Conservation (phyloP, 2,113 vertebrate genomes). For the Malurus alboscapulatus region DNA sequence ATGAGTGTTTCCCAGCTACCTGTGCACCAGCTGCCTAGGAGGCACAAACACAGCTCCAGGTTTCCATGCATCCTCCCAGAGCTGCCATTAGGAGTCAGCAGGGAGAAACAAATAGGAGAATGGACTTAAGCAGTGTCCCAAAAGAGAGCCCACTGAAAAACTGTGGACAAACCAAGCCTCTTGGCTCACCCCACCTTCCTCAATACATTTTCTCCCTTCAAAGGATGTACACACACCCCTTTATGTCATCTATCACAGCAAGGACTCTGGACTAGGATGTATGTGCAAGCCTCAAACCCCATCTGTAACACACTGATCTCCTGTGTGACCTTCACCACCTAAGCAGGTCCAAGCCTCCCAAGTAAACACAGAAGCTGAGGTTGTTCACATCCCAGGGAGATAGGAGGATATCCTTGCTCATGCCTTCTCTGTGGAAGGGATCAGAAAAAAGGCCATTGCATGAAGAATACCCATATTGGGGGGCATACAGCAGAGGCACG, state of each 20-base stretch:
- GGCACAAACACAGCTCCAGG: neutral
- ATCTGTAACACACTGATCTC: neutral
- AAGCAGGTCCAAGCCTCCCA: neutral
- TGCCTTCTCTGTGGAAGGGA: neutral
- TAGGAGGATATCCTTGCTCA: neutral
- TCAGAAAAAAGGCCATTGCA: neutral
- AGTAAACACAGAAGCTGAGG: neutral
- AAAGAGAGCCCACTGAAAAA: neutral
- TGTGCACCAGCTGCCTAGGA: neutral
- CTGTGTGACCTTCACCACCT: neutral
- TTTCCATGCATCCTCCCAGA: neutral
- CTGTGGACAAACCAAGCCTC: neutral
- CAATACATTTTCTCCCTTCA: neutral
- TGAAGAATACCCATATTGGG: neutral
- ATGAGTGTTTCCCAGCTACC: neutral
- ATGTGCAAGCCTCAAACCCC: neutral
- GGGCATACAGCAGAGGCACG: neutral
- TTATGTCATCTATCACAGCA: neutral
- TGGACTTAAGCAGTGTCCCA: neutral
- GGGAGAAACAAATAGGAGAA: neutral
- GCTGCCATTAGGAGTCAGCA: neutral
- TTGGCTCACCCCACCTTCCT: neutral
- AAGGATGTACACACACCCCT: accelerated
- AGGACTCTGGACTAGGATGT: neutral
- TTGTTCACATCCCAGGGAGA: neutral